phyloP scores from a whole-genome alignment of 2,113 vertebrate species.

The Ginglymostoma cirratum region DNA sequence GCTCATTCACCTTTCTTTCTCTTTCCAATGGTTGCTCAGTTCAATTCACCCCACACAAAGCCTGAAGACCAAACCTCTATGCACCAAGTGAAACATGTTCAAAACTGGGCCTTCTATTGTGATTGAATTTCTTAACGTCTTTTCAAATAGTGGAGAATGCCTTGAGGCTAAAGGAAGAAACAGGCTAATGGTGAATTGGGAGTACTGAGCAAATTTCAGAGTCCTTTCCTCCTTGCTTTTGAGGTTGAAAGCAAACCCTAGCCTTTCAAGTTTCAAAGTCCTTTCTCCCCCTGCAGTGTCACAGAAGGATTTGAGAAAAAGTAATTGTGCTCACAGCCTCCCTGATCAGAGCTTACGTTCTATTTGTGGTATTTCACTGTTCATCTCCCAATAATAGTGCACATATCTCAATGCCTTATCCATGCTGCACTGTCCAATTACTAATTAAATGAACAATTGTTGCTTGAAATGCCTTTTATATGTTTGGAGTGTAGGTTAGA shows the following conservation, averaged over 20 bases:
- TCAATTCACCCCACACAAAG: slow-evolving; percentile 96
- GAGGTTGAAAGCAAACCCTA: slow-evolving; percentile 99
- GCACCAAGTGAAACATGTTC: slow-evolving; percentile 92
- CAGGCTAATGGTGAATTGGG: slow-evolving; percentile 99
- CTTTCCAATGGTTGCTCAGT: slow-evolving; percentile 66
- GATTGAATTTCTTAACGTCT: slow-evolving; percentile 99
- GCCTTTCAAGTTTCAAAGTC: slow-evolving; percentile 99
- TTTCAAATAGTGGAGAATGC: slow-evolving; percentile 99
- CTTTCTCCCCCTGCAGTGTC: slow-evolving; percentile 99
- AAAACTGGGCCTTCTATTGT: slow-evolving; percentile 96
- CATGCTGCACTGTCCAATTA: slow-evolving; percentile 73
- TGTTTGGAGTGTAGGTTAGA: slow-evolving; percentile 77
- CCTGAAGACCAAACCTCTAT: slow-evolving; percentile 88
- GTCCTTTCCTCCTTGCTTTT: slow-evolving; percentile 99
- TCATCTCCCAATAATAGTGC: slow-evolving; percentile 91
- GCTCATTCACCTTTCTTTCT: slow-evolving; percentile 42
- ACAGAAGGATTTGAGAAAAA: slow-evolving; percentile 99
- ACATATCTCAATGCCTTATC: slow-evolving; percentile 87
- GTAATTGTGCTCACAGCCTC: slow-evolving; percentile 99
- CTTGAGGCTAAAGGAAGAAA: slow-evolving; percentile 99
- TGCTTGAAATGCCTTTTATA: slow-evolving; percentile 80
- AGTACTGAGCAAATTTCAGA: slow-evolving; percentile 99
- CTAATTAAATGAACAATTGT: slow-evolving; percentile 93
- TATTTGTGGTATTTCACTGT: slow-evolving; percentile 98
- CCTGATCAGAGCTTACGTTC: slow-evolving; percentile 99